Evolutionary conservation across 1,140 invertebrate species (phyloP), one percentile per base, ranked within the genome.

Genomic region (Heliconius hermathena): DNA sequence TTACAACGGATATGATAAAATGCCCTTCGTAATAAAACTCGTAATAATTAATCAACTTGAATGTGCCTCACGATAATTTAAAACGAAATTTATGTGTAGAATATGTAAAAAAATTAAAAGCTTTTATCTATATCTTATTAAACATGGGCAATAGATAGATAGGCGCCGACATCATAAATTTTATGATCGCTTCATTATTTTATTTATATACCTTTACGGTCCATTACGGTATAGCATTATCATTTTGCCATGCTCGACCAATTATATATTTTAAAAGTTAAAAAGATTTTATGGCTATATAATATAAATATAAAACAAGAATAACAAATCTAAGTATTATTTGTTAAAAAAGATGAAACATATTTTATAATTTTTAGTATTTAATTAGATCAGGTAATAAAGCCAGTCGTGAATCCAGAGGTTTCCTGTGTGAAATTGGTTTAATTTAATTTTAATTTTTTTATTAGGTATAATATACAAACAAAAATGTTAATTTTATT

Each of bases 121-220:
- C 57, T 22, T 66, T 66, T 66, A 66, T 66, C 60, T 66, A 66
- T 66, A 75, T 71, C 38, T 71, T 72, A 79, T 79, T 74, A 79
- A 79, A 79, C 74, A 66, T 66, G 72, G 36, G 70, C 74, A 60
- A 33, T 80, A 66, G 11, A 80, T 76, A 78, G 80, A 83, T 73
- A 82, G 78, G 78, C 80, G 77, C 80, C 82, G 75, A 80, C 82
- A 77, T 83, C 78, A 57, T 79, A 81, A 83, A 83, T 82, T 80
- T 80, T 83, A 81, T 81, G 72, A 76, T 49, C 78, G 78, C 60
- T 83, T 81, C 81, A 82, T 82, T 76, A 82, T 82, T 80, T 80
- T 80, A 75, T 80, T 72, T 76, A 80, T 80, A 73, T 83, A 77
- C 74, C 76, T 75, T 80, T 73, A 82, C 73, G 52, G 73, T 71